Base-by-base conservation (phyloP, 2,888 invertebrate species). In the Cryptocheilus praepositus region DNA sequence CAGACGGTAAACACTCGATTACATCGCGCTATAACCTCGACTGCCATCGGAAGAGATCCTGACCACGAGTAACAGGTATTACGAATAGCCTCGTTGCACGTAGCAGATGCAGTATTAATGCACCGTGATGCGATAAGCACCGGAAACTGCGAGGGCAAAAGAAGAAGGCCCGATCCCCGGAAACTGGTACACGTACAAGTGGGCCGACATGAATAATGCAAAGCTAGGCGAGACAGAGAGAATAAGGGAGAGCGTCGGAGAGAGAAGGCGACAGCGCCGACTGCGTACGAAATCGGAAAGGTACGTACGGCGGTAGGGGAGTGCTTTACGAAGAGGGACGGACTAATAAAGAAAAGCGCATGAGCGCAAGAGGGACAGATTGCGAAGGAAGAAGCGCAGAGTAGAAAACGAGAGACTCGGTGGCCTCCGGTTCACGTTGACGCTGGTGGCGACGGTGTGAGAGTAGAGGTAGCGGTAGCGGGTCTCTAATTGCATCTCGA, bases 401-500 rank as follows among this genome's bases (percentile, higher is more conserved):
- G 45, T n/a, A 21, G 25, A 52, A 43, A 45, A 58, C 44, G 58
- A 60, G 51, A 60, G 36, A 25, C 51, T 15, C n/a, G 15, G 52
- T 51, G 58, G 58, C 5, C 49, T n/a, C 58, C 18, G 5, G 16
- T 18, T 56, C 22, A 8, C 36, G 61, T 36, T 61, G 58, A 43
- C 56, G 36, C 1, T 11, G 36, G 8, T 36, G 36, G 36, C 13
- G 36, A 36, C 11, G 36, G 36, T 11, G 36, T 36, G 13, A 11
- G 36, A 11, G 36, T 36, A 36, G 8, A 4, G 36, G 36, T 7
- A 36, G 36, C 8, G 36, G 49, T 58, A 21, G 16, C 74, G 49
- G 67, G 52, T 54, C 67, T 69, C 77, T 79, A 79, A 79, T 79
- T 79, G 77, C 77, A 75, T 80, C 79, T 79, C 64, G 60, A 75